Evolutionary conservation across 2,888 invertebrate genomes (phyloP).

Genomic region (Archaeoteleia sp.): DNA sequence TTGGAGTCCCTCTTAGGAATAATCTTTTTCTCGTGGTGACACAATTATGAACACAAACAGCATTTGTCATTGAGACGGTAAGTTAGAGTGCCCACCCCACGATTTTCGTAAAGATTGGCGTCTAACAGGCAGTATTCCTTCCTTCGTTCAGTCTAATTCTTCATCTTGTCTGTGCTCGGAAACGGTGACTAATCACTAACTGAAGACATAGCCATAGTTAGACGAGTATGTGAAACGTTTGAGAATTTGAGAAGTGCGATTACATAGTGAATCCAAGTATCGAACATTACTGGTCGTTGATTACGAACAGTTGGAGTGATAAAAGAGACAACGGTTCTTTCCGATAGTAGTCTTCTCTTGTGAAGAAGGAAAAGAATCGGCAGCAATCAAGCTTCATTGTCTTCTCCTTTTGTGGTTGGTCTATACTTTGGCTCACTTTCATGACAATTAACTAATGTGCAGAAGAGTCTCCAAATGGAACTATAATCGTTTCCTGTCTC

Average conservation of each 20-base stretch:
- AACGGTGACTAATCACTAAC: constrained; percentile 20
- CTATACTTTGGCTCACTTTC: constrained; percentile 9
- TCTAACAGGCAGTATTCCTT: constrained; percentile 5
- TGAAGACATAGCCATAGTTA: constrained; percentile 24
- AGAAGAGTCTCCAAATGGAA: constrained; percentile 14
- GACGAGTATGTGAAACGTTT: constrained; percentile 22
- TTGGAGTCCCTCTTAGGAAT: constrained; percentile 24
- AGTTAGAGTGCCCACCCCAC: background rate
- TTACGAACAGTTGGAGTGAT: background rate
- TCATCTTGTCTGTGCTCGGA: constrained; percentile 7
- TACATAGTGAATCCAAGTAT: constrained; percentile 1
- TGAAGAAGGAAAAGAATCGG: constrained; percentile 31
- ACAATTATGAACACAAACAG: constrained; percentile 4
- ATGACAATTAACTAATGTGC: constrained; percentile 28
- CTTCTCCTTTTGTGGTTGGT: constrained; percentile 6
- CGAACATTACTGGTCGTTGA: constrained; percentile 7
- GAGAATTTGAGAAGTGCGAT: constrained; percentile 16
- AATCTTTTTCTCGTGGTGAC: constrained; percentile 20
- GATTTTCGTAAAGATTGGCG: background rate
- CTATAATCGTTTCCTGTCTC: no score
- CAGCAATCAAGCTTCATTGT: background rate
- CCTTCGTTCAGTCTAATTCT: constrained; percentile 28
- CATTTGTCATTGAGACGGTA: background rate
- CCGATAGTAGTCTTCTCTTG: constrained; percentile 17
- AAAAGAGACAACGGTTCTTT: constrained; percentile 18